phyloP scores from a whole-genome alignment of 2,888 invertebrate species.

The Dromius quadrimaculatus region DNA sequence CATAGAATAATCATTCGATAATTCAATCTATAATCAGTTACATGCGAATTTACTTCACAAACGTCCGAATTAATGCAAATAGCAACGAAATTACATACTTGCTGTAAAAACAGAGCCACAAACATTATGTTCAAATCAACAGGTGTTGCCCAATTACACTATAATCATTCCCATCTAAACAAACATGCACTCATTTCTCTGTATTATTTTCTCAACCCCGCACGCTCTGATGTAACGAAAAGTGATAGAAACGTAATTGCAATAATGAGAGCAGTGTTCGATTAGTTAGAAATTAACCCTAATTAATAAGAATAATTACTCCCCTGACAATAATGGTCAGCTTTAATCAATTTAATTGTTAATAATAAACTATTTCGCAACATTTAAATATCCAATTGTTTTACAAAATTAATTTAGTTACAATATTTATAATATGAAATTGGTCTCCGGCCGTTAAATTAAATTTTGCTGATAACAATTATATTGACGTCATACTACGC shows the following conservation, averaged over 20 bases:
- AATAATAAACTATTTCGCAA: too few relatives aligned
- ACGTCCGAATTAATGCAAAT: too few relatives aligned
- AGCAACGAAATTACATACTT: conserved; percentile 6
- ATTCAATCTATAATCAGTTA: too few relatives aligned
- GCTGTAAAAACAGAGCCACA: background rate
- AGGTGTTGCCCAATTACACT: conserved; percentile 9
- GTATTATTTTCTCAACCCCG: conserved; percentile 1
- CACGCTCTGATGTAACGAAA: background rate
- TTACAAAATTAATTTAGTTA: too few relatives aligned
- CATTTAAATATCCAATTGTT: too few relatives aligned
- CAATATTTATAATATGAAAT: too few relatives aligned
- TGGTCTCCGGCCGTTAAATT: too few relatives aligned
- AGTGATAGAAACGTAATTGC: conserved; percentile 11
- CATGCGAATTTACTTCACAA: too few relatives aligned
- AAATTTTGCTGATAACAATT: too few relatives aligned
- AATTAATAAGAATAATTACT: conserved; percentile 18
- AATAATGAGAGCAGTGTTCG: conserved; percentile 13
- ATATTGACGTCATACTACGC: too few relatives aligned
- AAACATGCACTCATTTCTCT: background rate
- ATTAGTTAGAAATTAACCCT: conserved; percentile 9
- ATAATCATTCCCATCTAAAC: conserved; percentile 1
- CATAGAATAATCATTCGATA: too few relatives aligned
- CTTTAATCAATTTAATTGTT: conserved; percentile 27
- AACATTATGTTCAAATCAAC: conserved; percentile 14
- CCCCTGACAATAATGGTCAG: background rate